Evolutionary conservation across 2,113 vertebrate species (phyloP), one percentile per base, ranked within the genome.

Genomic region (Bubo bubo): DNA sequence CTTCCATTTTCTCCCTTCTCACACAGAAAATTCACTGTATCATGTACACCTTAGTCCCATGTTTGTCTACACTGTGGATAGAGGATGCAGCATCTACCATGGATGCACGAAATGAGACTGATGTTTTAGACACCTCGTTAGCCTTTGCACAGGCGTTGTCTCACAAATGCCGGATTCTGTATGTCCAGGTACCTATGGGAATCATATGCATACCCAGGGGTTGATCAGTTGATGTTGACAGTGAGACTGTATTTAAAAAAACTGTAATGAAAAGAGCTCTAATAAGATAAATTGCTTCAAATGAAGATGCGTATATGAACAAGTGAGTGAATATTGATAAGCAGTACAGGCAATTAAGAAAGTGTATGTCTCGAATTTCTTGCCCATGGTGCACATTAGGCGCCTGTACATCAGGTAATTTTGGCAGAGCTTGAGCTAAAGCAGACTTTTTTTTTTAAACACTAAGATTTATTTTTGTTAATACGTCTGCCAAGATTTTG

Each of bases 21-120:
- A 37, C 3, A 3, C 45, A 56, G 20, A 52, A 74, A 75, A 86
- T 71, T 79, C 58, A 58, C 30, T 66, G 26, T 19, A 35, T 68
- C 27, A 7, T 1, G 0, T 39, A 21, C 73, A 14, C 45, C 47
- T n/a, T 63, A 41, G 37, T 79, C 52, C 47, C 1, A 0, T 55
- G 45, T 64, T 90, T 50, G 35, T 43, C 32, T 30, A 0, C 1
- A 1, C 24, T 70, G 43, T 88, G 79, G 62, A 23, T 7, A 49
- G 43, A 91, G 7, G 4, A n/a, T 50, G 60, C 35, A 62, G 11
- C 12, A 23, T 39, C 47, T 10, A 4, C 58, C 34, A 10, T 37
- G 80, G 37, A 37, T 21, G 22, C 10, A 23, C 6, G 20, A 82
- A 58, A 39, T 12, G 26, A 53, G 41, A 14, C 18, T 9, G 20